A percentile compares a stretch with the other conserved stretches of the same genome.
These are phyloP conservation scores for Ivindomyrus marchei DNA, from an alignment of 2,113 vertebrate species.

Conservation along the genomic window DNA sequence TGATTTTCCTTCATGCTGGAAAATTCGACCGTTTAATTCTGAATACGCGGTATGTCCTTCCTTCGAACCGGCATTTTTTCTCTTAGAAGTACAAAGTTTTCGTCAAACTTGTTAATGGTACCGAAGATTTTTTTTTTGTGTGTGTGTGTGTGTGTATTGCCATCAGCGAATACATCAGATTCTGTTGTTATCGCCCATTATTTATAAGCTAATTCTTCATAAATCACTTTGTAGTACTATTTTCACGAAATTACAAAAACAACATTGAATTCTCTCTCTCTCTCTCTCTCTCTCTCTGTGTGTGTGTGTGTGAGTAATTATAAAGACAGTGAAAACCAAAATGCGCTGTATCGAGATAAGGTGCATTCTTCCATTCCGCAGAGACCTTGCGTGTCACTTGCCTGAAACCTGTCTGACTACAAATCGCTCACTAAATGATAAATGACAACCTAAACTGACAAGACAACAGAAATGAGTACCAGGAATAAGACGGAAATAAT, in stretches of 20 bases:
- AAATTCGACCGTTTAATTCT: not conserved
- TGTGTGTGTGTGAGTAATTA: not conserved
- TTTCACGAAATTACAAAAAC: not conserved
- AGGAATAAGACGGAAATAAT: not conserved
- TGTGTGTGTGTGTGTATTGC: not conserved
- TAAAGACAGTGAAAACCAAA: not conserved
- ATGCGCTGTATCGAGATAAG: not conserved
- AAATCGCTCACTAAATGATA: not conserved
- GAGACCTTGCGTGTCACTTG: not conserved
- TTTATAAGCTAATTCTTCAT: not conserved
- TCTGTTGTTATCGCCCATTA: not conserved
- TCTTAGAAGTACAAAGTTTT: not conserved
- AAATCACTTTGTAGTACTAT: not conserved
- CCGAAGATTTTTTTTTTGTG: not conserved
- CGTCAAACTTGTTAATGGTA: not conserved
- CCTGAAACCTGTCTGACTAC: not conserved
- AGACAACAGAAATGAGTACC: not conserved
- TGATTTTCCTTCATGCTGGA: not conserved
- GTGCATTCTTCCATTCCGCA: not conserved
- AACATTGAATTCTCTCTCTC: not conserved
- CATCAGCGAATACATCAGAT: not conserved
- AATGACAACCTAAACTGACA: not conserved
- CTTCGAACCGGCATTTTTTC: not conserved
- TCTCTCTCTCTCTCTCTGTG: not conserved
- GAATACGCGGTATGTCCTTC: not conserved